Percentiles rank a stretch among this genome's conserved stretches.
Evolutionary conservation across 2,888 invertebrate species (phyloP).

Genomic region (Xiphydria camelus): DNA sequence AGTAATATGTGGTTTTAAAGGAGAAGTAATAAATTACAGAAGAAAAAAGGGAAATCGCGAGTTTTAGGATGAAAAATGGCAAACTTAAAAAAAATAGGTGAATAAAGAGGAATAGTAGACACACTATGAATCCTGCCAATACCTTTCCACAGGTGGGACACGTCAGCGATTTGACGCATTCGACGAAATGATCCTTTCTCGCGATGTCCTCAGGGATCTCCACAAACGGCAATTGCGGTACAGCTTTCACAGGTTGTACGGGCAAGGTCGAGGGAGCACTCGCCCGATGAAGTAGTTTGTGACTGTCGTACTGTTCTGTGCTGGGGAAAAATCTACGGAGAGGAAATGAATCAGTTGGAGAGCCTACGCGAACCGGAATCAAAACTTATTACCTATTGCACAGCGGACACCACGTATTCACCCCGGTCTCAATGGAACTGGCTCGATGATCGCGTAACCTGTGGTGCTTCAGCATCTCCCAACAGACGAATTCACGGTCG

Average conservation of each 20-base stretch:
- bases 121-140: not conserved
- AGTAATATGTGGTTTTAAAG: too few species aligned
- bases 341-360: not conserved
- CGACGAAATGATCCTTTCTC: constrained; percentile 34
- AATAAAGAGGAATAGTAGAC: not conserved
- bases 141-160: constrained; percentile 51
- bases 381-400: constrained; percentile 39
- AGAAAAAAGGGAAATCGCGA: too few species aligned
- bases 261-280: constrained; percentile 5
- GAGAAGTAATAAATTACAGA: too few species aligned
- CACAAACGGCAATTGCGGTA: constrained; percentile 11
- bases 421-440: constrained; percentile 29
- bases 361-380: not conserved
- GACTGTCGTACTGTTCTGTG: constrained; percentile 34
- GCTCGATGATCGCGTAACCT: constrained; percentile 42
- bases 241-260: not conserved
- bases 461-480: constrained; percentile 47
- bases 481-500: constrained; percentile 45
- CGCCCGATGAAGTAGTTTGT: constrained; percentile 38
- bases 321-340: constrained; percentile 39
- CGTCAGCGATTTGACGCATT: constrained; percentile 36
- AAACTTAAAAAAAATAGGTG: too few species aligned
- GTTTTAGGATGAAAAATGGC: too few species aligned
- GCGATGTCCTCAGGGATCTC: constrained; percentile 25
- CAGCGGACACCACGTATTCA: constrained; percentile 42